phyloP scores from a whole-genome alignment of 2,888 invertebrate species.

The Tachina fera region DNA sequence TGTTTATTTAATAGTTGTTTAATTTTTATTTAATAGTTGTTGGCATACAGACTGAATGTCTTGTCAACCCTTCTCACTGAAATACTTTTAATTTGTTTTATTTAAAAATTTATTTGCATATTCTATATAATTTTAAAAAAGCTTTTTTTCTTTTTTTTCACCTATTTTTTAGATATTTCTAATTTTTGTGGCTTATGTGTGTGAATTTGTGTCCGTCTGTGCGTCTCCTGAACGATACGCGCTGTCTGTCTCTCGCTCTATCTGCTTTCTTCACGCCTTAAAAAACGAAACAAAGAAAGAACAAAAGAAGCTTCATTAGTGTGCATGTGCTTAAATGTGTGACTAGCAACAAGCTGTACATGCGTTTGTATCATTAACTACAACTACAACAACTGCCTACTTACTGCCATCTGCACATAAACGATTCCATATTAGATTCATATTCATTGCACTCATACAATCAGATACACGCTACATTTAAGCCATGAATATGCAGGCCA shows the following conservation, averaged over 20 bases:
- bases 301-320: slow-evolving; percentile 12
- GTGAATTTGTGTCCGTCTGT: slow-evolving; percentile 17
- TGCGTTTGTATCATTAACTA: slow-evolving; percentile 40
- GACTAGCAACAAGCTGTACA: slow-evolving; percentile 30
- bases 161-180: slow-evolving; percentile 48
- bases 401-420: neutral
- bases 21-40: too few species aligned
- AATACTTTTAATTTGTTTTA: neutral
- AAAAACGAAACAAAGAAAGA: too few species aligned
- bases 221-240: slow-evolving; percentile 7
- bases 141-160: slow-evolving; percentile 31
- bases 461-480: slow-evolving; percentile 8
- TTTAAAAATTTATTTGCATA: slow-evolving; percentile 38
- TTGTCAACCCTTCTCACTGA: neutral
- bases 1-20: too few species aligned
- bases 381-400: neutral
- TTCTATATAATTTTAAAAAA: slow-evolving; percentile 55
- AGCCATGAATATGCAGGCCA: slow-evolving; percentile 68
- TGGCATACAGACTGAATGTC: too few species aligned
- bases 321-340: slow-evolving; percentile 32
- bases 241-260: neutral
- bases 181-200: slow-evolving; percentile 45
- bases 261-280: neutral
- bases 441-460: slow-evolving; percentile 35
- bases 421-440: slow-evolving; percentile 27